A percentile compares a stretch with the other conserved stretches of the same genome.
phyloP scores from a whole-genome alignment of 2,797 vertebrate species.

The Hydrocynus forskahlii region DNA sequence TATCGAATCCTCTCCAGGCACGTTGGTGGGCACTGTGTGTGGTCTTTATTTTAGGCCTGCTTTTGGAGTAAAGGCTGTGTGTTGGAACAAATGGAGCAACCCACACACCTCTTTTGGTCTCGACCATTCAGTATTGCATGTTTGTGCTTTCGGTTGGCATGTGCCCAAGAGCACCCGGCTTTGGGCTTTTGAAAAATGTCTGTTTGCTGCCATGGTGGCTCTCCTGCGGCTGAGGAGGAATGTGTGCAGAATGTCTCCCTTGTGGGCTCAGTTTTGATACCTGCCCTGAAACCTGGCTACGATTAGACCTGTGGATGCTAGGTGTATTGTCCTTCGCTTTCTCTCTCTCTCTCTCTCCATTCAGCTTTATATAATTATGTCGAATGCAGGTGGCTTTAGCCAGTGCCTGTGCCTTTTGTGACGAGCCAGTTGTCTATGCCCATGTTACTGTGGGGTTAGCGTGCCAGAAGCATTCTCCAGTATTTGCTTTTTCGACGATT shows the following conservation, averaged over 20 bases:
- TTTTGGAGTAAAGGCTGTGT: neutral
- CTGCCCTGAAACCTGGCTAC: constrained; percentile 14
- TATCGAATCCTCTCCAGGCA: neutral
- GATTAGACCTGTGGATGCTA: neutral
- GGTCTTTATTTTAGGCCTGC: constrained; percentile 14
- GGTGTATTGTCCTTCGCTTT: constrained; percentile 5
- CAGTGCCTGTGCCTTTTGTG: constrained; percentile 24
- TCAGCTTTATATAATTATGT: constrained; percentile 9
- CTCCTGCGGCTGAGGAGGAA: constrained; percentile 2
- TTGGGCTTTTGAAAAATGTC: neutral
- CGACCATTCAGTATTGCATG: neutral
- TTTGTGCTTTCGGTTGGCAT: neutral
- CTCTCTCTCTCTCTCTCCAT: neutral
- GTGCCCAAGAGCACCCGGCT: neutral
- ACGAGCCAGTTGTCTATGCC: constrained; percentile 6
- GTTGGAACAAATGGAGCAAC: constrained; percentile 1
- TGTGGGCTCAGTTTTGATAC: neutral
- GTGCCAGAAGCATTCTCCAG: constrained; percentile 5
- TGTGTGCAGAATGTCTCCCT: neutral
- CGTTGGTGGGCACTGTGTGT: neutral
- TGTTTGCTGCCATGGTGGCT: constrained; percentile 18
- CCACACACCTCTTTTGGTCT: neutral
- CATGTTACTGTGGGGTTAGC: constrained; percentile 9
- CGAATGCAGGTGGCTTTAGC: constrained; percentile 3
- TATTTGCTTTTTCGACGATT: neutral